Percentiles rank a stretch among this genome's conserved stretches.
phyloP scores from a whole-genome alignment of 1,140 invertebrate species.

The Andrena cerasifolii region DNA sequence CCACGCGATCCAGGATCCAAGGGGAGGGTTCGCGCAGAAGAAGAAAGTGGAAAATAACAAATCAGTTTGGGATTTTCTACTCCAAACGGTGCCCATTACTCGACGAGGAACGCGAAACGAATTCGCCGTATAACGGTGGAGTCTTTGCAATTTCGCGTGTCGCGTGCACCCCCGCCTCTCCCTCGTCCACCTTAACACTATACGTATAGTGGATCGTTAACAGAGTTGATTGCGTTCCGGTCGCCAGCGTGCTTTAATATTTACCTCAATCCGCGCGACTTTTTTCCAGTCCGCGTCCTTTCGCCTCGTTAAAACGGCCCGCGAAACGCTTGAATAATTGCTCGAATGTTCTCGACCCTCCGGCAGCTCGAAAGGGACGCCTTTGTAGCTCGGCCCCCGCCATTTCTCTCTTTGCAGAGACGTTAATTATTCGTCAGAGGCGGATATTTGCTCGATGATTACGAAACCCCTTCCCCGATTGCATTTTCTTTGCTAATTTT shows the following conservation, averaged over 20 bases:
- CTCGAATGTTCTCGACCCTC: not conserved
- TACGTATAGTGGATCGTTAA: slow-evolving; percentile 11
- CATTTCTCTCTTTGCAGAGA: not conserved
- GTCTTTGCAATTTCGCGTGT: slow-evolving; percentile 1
- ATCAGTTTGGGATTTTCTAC: not conserved
- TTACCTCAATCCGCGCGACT: not conserved
- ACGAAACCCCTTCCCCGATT: not conserved
- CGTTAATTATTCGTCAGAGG: slow-evolving; percentile 12
- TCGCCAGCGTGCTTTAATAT: not conserved
- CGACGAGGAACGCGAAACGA: not conserved
- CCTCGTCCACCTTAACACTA: too few species aligned
- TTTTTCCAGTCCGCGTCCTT: not conserved
- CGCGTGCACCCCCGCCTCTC: not conserved
- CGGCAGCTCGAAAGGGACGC: not conserved
- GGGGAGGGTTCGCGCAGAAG: too few species aligned
- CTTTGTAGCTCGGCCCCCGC: not conserved
- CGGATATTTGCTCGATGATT: not conserved
- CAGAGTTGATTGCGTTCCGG: not conserved
- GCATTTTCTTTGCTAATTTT: not conserved
- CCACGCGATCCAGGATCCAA: too few species aligned
- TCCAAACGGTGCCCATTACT: not conserved
- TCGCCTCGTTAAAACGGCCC: not conserved
- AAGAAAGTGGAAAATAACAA: too few species aligned
- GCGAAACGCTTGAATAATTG: slow-evolving; percentile 29
- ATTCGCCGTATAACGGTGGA: slow-evolving; percentile 2